Evolutionary conservation across 1,140 invertebrate species (phyloP).

Genomic region (Aphelinus certus): DNA sequence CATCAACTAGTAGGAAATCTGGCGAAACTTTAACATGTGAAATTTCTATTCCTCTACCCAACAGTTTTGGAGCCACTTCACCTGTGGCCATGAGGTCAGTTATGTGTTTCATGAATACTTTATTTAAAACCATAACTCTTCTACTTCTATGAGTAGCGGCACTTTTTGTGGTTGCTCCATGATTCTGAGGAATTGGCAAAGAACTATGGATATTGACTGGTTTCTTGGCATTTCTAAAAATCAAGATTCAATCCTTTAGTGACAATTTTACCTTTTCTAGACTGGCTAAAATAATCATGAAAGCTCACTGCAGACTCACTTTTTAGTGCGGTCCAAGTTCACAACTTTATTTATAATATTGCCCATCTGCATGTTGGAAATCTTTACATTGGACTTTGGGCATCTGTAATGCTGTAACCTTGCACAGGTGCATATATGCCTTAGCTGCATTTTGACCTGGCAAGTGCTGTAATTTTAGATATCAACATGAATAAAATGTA

Average conservation of each 20-base stretch:
- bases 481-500: background rate
- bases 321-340: slow-evolving; percentile 31
- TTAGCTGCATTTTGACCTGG: background rate
- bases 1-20: slow-evolving; percentile 73
- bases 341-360: slow-evolving; percentile 48
- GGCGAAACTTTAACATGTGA: slow-evolving; percentile 71
- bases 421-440: slow-evolving; percentile 12
- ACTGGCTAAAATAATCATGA: background rate
- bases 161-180: slow-evolving; percentile 20
- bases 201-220: slow-evolving; percentile 36
- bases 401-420: background rate
- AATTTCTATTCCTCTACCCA: slow-evolving; percentile 76
- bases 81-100: slow-evolving; percentile 79
- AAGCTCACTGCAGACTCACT: slow-evolving; percentile 26
- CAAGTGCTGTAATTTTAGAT: background rate
- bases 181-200: background rate
- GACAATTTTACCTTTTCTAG: background rate
- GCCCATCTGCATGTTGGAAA: slow-evolving; percentile 7
- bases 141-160: slow-evolving; percentile 38
- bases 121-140: slow-evolving; percentile 74
- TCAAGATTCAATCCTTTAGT: background rate
- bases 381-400: too few species aligned
- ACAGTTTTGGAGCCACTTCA: slow-evolving; percentile 68
- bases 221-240: background rate
- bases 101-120: slow-evolving; percentile 82